Conservation (phyloP, 35 echinoderm and acorn worm genomes). For the Hemicentrotus pulcherrimus region DNA sequence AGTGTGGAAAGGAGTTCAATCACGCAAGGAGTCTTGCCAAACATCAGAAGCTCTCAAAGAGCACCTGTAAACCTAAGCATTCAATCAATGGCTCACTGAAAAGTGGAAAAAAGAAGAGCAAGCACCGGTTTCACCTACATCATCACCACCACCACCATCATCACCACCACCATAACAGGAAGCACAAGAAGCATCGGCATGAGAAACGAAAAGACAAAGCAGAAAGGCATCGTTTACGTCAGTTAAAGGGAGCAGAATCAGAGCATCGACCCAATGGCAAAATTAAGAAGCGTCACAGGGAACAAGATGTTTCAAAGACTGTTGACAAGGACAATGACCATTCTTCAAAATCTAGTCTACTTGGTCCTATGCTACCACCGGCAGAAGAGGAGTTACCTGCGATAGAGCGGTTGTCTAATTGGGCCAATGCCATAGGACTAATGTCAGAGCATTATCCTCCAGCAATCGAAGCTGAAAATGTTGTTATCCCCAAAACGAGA, state of each 20-base stretch:
- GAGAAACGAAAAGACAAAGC: constrained; percentile 48
- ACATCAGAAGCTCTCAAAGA: constrained; percentile 44
- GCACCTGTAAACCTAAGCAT: constrained; percentile 31
- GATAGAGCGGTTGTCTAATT: constrained; percentile 34
- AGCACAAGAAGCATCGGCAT: constrained; percentile 37
- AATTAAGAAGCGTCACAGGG: constrained; percentile 22
- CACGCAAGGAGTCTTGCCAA: constrained; percentile 40
- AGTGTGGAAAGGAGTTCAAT: constrained; percentile 43
- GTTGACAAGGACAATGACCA: neutral
- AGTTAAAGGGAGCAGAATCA: neutral
- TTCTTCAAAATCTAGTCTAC: neutral
- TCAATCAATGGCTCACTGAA: constrained; percentile 33
- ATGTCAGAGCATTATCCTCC: constrained; percentile 32
- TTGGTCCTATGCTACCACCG: neutral
- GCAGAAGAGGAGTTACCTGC: constrained; percentile 29
- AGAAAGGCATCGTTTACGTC: constrained; percentile 31
- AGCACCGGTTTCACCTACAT: constrained; percentile 36
- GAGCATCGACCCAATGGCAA: constrained; percentile 33
- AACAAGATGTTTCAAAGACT: neutral
- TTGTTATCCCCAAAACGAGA: constrained; percentile 35
- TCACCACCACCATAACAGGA: constrained; percentile 21
- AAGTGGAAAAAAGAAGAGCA: constrained; percentile 37
- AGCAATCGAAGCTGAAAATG: neutral
- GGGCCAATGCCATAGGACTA: constrained; percentile 37
- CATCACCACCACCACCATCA: constrained; percentile 46